Evolutionary conservation across 2,113 vertebrate species (phyloP), one percentile per base, ranked within the genome.

Genomic region (Hylia prasina): DNA sequence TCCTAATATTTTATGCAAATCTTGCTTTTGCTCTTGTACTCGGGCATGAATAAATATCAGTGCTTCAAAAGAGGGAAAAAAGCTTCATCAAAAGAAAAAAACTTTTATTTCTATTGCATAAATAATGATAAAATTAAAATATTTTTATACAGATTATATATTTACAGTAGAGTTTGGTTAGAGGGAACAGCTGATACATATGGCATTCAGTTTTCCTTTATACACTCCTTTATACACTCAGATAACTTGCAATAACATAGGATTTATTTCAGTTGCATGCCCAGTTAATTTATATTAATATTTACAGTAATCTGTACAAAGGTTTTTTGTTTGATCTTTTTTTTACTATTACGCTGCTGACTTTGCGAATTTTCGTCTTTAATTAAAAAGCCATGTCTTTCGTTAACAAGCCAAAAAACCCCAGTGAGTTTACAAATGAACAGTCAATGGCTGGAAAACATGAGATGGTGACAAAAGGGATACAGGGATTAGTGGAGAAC

Each of bases 71-170:
- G 33, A 83, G 79, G 44, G 2, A 31, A 60, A 96, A 71, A 80
- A 93, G 75, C 78, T n/a, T 60, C 94, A 44, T 98, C 97, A 98
- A 98, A 98, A 98, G 97, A 97, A 98, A 98, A 98, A 98, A 98
- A 97, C 56, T 90, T 97, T 98, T 98, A 96, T 98, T 99, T 99
- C 98, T 99, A 99, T 99, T 99, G 99, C 99, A 98, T 98, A 98
- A 98, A 98, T 98, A 98, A 98, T 98, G 98, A 98, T 97, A 98
- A 98, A 98, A 97, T 98, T 97, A 97, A 98, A 98, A 98, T 96
- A 97, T 97, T 97, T 98, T 98, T 99, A 98, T 99, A 99, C 99
- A 99, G 98, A 98, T 98, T 98, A 98, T 96, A 94, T 99, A 99
- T 99, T 98, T 99, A 99, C 99, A 99, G 94, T 97, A 94, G 96